Evolutionary conservation across 2,113 vertebrate genomes (phyloP).

Genomic region (Murina feae): DNA sequence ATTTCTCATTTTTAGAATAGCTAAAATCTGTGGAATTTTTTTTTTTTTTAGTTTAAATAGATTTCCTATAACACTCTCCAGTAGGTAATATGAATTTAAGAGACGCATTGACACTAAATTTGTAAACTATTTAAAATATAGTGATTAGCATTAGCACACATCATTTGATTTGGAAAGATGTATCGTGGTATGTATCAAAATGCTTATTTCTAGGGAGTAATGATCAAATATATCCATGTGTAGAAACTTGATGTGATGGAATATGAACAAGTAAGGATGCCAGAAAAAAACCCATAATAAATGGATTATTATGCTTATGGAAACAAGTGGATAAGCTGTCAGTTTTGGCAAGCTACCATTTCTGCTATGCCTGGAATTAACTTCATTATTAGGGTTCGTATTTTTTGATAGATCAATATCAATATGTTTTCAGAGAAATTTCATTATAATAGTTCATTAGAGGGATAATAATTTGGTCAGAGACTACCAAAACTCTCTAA

Average conservation of each 20-base stretch:
- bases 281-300: conserved; percentile 12
- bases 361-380: conserved; percentile 17
- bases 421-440: conserved; percentile 30
- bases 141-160: background rate
- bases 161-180: background rate
- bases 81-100: conserved; percentile 18
- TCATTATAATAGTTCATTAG: conserved; percentile 32
- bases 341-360: conserved; percentile 40
- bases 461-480: conserved; percentile 44
- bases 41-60: conserved; percentile 9
- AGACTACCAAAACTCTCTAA: conserved; percentile 33
- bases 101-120: background rate
- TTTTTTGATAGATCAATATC: background rate
- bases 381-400: conserved; percentile 23
- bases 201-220: conserved; percentile 17
- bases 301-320: conserved; percentile 27
- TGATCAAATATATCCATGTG: background rate
- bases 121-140: conserved; percentile 26
- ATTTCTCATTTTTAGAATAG: background rate
- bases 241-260: background rate
- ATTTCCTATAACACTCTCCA: conserved; percentile 24
- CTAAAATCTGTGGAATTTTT: background rate
- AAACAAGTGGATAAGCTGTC: conserved; percentile 31
- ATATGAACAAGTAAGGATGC: background rate
- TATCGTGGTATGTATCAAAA: conserved; percentile 7